Base-by-base conservation (phyloP, 2,797 vertebrate species). In the Lerista edwardsae region DNA sequence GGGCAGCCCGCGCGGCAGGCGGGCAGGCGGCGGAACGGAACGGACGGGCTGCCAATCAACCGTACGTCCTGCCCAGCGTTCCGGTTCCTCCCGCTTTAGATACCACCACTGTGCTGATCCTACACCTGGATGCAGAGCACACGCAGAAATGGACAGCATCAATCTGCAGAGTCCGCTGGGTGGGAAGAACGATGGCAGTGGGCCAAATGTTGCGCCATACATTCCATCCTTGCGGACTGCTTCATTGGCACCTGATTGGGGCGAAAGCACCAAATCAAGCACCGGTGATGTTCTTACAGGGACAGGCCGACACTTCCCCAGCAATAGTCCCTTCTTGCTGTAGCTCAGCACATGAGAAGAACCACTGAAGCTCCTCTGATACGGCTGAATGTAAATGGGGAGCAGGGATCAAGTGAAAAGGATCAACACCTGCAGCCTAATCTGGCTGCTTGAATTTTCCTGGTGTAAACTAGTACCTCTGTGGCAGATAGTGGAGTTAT, bases 301-400 rank as follows among this genome's bases (percentile, higher is more conserved):
- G 9, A 62, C 9, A 6, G 73, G 73, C 81, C 44, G 88, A 44
- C 87, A 86, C 85, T 90, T 88, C 90, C 90, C 90, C 88, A 87
- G 84, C 36, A 88, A 91, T 76, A 19, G 3, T 62, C 74, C 41
- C 61, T 92, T 91, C 88, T 90, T 84, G 83, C 76, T 12, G 2
- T 29, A 5, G 81, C 88, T 93, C 87, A 83, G 86, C 86, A 72
- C 87, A 44, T 82, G 84, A 87, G 83, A 81, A 65, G 65, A 62
- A 89, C 73, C 0, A 34, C 44, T 39, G 67, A 89, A 86, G 36
- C 19, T 39, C 75, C 85, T 85, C 84, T 71, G 89, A 87, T 67
- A 72, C 29, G 23, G 2, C 72, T 61, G 19, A 44, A 59, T 57
- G 36, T 14, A n/a, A 84, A 82, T 1, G 9, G 73, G 47, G 71